Conservation (phyloP, 2,113 vertebrate genomes). For the Bos taurus region DNA sequence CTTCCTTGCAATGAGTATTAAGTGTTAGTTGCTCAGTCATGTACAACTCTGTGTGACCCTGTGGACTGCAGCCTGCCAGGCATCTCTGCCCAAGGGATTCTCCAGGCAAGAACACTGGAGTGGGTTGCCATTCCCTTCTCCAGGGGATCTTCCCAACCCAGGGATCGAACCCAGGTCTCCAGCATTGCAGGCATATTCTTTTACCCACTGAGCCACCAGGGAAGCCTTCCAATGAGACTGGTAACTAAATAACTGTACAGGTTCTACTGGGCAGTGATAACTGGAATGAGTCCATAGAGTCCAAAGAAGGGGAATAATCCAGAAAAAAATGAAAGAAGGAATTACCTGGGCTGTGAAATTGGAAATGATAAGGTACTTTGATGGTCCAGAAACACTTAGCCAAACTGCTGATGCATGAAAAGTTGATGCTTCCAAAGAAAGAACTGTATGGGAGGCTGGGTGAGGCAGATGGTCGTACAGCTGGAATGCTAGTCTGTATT, state of each 20-base stretch:
- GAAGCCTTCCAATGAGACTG: background rate
- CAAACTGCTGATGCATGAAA: background rate
- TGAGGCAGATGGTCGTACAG: constrained; percentile 45
- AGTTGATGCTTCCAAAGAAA: background rate
- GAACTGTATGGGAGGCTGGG: background rate
- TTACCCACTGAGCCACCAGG: background rate
- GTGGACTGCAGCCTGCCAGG: background rate
- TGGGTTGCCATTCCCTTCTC: background rate
- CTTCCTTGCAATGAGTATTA: background rate
- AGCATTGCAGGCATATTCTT: background rate
- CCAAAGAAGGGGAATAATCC: background rate
- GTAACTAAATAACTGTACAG: background rate
- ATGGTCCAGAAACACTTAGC: constrained; percentile 1
- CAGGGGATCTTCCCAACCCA: background rate
- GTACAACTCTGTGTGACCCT: background rate
- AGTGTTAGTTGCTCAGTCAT: background rate
- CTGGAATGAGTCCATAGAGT: background rate
- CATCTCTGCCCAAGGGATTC: background rate
- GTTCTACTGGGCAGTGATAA: background rate
- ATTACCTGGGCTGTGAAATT: background rate
- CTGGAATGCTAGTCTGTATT: background rate
- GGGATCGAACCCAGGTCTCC: background rate
- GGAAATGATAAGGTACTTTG: background rate
- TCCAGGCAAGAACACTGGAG: background rate
- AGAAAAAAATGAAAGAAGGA: background rate